Evolutionary conservation across 37 sponge, comb jelly and placozoan species (phyloP), one percentile per base, ranked within the genome.

Genomic region (Petrosia ficiformis): DNA sequence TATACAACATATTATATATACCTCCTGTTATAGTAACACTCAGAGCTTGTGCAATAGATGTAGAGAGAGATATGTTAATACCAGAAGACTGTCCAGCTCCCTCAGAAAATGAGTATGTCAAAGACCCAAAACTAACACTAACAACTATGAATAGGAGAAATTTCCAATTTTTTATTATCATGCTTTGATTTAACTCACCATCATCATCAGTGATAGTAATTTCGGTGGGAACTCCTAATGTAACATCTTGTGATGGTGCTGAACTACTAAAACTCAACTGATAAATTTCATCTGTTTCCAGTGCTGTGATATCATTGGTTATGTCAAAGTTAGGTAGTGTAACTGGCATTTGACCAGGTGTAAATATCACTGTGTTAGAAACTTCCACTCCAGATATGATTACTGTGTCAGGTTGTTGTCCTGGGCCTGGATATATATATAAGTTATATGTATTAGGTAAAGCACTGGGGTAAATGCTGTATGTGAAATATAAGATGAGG

Each of bases 181-280:
- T 22, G 11, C n/a, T n/a, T n/a, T 61, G 28, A 11, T 6, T 24
- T 11, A 11, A 22, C 63, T 61, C 26, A 61, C 63, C n/a, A 22
- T 61, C 63, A 61, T 61, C 63, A 61, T 61, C 63, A 61, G 14
- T 61, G 26, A 61, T 61, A 11, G 28, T 6, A 5, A 61, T 29
- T 61, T 6, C n/a, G 14, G 63, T 22, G n/a, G 14, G 5, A 6
- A 24, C 28, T 61, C 28, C 28, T 26, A n/a, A 5, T 61, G 28
- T n/a, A 61, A 61, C 63, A n/a, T 5, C 28, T n/a, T 5, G 5
- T n/a, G 24, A 25, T 2, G 71, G 2, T 2, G 42, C 24, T 21
- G 42, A 19, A 5, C 29, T 25, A 5, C 4, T 39, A 24, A 70
- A 39, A 70, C 11, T 29, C 44, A 70, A 35, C 30, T 42, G 24